Evolutionary conservation across 2,113 vertebrate genomes (phyloP), one percentile per base, ranked within the genome.

Genomic region (Pterocles gutturalis): DNA sequence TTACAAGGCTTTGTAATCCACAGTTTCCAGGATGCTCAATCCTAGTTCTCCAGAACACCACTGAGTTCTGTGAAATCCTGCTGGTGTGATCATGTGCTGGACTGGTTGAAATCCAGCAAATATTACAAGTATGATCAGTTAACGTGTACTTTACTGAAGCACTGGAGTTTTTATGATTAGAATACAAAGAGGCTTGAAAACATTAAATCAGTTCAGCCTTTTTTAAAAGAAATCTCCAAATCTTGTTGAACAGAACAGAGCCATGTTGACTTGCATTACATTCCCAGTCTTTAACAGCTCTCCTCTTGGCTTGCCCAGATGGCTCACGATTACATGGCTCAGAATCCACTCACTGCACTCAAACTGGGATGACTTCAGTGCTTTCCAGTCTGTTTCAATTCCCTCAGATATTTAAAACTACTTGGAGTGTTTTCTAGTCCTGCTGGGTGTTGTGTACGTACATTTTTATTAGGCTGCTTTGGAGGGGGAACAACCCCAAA

Each of bases 201-300:
- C 20, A 22, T 43, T 9, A 49, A 82, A 62, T 78, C 9, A 22
- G 4, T 57, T 72, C 38, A 66, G 4, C 5, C 3, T 4, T 7
- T 18, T 65, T 17, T 36, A 25, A 16, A 8, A 43, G 28, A 51
- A 18, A 3, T 41, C 33, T 83, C 81, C 36, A 65, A 28, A 55
- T 48, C 31, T 69, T 18, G 7, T n/a, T 41, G 67, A n/a, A 28
- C 24, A 54, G 54, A 69, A 9, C 9, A 6, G 16, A 66, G 51
- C 38, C 24, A 4, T 7, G 22, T 0, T 36, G 57, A 49, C 41
- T 61, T 53, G 21, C 18, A 3, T 58, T 25, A 2, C 22, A 2
- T 70, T 76, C 19, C 66, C 20, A 13, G 53, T 17, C 38, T 65
- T 64, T 49, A 20, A 43, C 49, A 70, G 36, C 62, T 80, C n/a